These are phyloP conservation scores for Diarsia brunnea DNA, from an alignment of 2,888 invertebrate species.

Conservation along the genomic window DNA sequence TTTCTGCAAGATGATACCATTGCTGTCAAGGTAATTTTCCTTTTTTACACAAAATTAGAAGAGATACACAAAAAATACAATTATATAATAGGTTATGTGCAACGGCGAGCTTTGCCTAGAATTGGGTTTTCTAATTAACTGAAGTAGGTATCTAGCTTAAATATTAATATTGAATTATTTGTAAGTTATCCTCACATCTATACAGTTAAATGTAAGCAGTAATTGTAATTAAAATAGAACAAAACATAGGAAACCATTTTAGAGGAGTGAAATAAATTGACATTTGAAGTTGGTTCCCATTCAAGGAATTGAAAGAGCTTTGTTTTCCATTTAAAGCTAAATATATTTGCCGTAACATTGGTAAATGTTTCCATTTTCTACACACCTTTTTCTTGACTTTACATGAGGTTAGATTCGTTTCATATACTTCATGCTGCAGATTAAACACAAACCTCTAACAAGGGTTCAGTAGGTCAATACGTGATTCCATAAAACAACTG, in stretches of 20 bases:
- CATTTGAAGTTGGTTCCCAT: conserved; percentile 1
- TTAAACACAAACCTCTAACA: not conserved
- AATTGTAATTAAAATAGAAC: conserved; percentile 7
- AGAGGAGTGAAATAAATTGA: not conserved
- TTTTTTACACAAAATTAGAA: too few species aligned
- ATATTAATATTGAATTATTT: not conserved
- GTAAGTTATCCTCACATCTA: not conserved
- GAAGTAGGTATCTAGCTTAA: too few species aligned
- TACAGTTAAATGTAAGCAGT: not conserved
- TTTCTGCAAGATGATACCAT: conserved; percentile 96
- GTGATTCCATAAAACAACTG: too few species aligned
- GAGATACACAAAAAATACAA: too few species aligned
- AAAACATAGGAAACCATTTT: not conserved
- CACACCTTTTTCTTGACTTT: not conserved
- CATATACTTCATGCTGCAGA: not conserved
- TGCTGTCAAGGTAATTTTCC: conserved; percentile 90
- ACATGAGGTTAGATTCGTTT: not conserved
- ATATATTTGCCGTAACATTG: not conserved
- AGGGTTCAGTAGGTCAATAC: too few species aligned
- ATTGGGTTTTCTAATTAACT: too few species aligned
- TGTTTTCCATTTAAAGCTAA: conserved; percentile 19
- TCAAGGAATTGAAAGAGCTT: conserved; percentile 8
- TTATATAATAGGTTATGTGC: too few species aligned
- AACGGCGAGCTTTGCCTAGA: too few species aligned
- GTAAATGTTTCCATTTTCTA: conserved; percentile 13